Evolutionary conservation across 2,113 vertebrate species (phyloP), one percentile per base, ranked within the genome.

Genomic region (Daubentonia madagascariensis): DNA sequence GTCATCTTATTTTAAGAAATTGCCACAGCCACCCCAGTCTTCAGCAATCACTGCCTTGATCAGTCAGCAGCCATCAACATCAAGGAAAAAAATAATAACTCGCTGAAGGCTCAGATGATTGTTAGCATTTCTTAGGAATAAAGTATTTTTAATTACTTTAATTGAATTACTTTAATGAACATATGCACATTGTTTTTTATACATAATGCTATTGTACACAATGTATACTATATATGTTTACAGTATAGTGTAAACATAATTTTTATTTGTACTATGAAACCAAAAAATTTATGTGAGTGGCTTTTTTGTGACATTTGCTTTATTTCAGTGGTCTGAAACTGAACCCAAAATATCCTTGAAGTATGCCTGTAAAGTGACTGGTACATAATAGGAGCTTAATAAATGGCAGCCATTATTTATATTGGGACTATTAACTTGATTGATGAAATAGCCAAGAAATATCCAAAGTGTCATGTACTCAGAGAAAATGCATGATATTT

Each of bases 341-440:
- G 25, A 73, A 43, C 72, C 25, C 23, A 73, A 13, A 73, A 73
- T 16, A 30, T 73, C 43, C 8, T 7, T 73, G 40, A 73, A 23
- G 6, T 28, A 28, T 73, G 70, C 70, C 40, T 73, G 22, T 72
- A 73, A 73, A 73, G 25, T 48, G 67, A 13, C 32, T 78, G 25
- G 57, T 43, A 30, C 32, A 78, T 3, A 63, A 67, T 45, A 40
- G n/a, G n/a, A 3, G 12, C 67, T 87, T 87, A 87, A 87, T 72
- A 96, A 94, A 93, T 50, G 32, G 13, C 22, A 86, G 35, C 22
- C 76, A 79, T 84, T 96, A 84, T 67, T 87, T n/a, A 91, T 87
- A 72, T 65, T 73, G 25, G 23, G 45, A 50, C 68, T 79, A 78
- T 67, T 92, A 92, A 83, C 48, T 76, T 78, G 37, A 75, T 84